A percentile compares a stretch with the other conserved stretches of the same genome.
Evolutionary conservation across 2,797 vertebrate genomes (phyloP).

Genomic region (Acanthopagrus latus): DNA sequence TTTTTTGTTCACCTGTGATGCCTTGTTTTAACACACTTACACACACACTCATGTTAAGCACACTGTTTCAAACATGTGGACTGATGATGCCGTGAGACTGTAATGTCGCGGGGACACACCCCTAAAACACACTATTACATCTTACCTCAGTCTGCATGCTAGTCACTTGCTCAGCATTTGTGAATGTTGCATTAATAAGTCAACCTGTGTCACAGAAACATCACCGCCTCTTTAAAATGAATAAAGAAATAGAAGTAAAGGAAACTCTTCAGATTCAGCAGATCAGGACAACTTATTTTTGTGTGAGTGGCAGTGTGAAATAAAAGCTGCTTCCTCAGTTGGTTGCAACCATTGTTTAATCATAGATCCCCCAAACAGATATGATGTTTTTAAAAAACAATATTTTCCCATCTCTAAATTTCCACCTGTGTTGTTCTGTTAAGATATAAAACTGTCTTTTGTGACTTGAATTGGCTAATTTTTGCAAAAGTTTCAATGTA

Average conservation of each 20-base stretch:
- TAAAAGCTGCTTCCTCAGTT: neutral
- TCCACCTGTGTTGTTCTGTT: neutral
- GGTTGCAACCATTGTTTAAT: neutral
- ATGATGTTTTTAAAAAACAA: neutral
- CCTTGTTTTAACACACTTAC: conserved; percentile 24
- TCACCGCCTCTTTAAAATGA: neutral
- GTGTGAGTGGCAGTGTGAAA: neutral
- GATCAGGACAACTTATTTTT: neutral
- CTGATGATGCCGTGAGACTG: conserved; percentile 16
- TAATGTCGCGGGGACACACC: neutral
- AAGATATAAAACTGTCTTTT: neutral
- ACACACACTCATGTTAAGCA: conserved; percentile 44
- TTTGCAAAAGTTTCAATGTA: neutral
- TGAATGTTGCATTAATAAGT: neutral
- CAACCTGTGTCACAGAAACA: conserved; percentile 23
- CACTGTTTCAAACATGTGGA: conserved; percentile 23
- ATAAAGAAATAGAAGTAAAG: neutral
- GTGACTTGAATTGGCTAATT: conserved; percentile 2
- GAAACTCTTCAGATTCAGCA: neutral
- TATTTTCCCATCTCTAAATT: neutral
- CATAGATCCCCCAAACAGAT: neutral
- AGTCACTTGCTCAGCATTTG: neutral
- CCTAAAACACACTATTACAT: conserved; percentile 2
- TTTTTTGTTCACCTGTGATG: conserved; percentile 40
- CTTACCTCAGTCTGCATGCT: conserved; percentile 20